A percentile compares a stretch with the other conserved stretches of the same genome.
Evolutionary conservation across 2,113 vertebrate genomes (phyloP).

Genomic region (Cynocephalus volans): DNA sequence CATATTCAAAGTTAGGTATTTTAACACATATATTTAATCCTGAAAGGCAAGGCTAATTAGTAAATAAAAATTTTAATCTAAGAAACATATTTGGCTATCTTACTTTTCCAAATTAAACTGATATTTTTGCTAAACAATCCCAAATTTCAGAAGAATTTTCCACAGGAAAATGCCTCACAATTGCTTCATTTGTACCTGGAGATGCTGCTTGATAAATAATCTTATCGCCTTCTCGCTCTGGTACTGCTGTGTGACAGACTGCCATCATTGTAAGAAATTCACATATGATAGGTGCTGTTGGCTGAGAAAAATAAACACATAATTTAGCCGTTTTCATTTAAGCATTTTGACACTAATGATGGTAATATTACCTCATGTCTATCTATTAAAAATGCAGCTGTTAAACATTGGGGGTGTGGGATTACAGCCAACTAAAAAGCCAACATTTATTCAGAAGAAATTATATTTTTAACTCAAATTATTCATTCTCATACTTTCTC

Average conservation of each 20-base stretch:
- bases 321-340: background rate
- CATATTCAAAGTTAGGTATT: background rate
- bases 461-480: conserved; percentile 10
- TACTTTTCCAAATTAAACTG: conserved; percentile 12
- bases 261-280: conserved; percentile 99
- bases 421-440: background rate
- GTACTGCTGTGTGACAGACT: conserved; percentile 98
- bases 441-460: background rate
- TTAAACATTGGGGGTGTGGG: background rate
- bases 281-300: conserved; percentile 96
- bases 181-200: conserved; percentile 92
- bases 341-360: background rate
- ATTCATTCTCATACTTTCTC: background rate
- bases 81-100: conserved; percentile 20
- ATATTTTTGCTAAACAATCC: background rate
- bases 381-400: background rate
- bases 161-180: background rate
- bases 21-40: conserved; percentile 12
- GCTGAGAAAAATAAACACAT: conserved; percentile 87
- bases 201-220: conserved; percentile 98
- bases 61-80: background rate
- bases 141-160: conserved; percentile 46
- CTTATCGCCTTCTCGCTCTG: conserved; percentile 93
- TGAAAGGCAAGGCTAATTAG: background rate
- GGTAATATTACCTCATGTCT: background rate